Percentiles rank a stretch among this genome's conserved stretches.
Evolutionary conservation across 1,140 invertebrate species (phyloP).

Genomic region (Leptopilina clavipes): DNA sequence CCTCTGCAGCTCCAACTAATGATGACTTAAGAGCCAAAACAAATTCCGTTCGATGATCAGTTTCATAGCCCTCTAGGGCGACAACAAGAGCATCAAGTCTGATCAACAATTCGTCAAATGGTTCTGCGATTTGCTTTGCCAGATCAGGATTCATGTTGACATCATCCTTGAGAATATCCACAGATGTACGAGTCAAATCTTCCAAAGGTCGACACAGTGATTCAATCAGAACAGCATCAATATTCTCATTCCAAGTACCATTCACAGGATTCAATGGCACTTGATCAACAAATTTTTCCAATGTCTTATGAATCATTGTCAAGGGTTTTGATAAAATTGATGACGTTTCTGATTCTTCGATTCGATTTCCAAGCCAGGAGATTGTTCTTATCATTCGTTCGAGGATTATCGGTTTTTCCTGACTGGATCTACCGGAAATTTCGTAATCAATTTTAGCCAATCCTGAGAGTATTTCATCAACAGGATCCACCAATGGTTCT

Average conservation of each 20-base stretch:
- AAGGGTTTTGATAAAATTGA: slow-evolving; percentile 44
- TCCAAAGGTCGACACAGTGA: slow-evolving; percentile 64
- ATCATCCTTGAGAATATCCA: slow-evolving; percentile 35
- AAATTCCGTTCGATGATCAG: slow-evolving; percentile 62
- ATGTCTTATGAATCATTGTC: slow-evolving; percentile 48
- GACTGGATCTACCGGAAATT: slow-evolving; percentile 55
- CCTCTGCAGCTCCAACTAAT: slow-evolving; percentile 55
- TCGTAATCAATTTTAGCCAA: slow-evolving; percentile 66
- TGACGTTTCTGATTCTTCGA: slow-evolving; percentile 44
- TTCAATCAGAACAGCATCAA: slow-evolving; percentile 68
- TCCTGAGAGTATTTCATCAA: slow-evolving; percentile 67
- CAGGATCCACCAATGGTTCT: slow-evolving; percentile 69
- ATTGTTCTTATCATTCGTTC: slow-evolving; percentile 60
- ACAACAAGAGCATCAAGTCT: slow-evolving; percentile 62
- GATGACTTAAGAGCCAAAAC: slow-evolving; percentile 61
- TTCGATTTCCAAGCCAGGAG: slow-evolving; percentile 43
- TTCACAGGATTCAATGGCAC: slow-evolving; percentile 56
- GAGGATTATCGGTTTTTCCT: slow-evolving; percentile 62
- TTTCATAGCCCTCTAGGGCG: slow-evolving; percentile 65
- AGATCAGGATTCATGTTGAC: slow-evolving; percentile 35
- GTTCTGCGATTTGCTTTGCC: slow-evolving; percentile 46
- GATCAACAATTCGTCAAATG: slow-evolving; percentile 60
- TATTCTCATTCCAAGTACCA: slow-evolving; percentile 62
- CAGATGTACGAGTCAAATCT: slow-evolving; percentile 54
- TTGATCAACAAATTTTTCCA: slow-evolving; percentile 56